Percentiles rank a stretch among this genome's conserved stretches.
phyloP scores from a whole-genome alignment of 2,888 invertebrate species.

The Dendrolimus houi region DNA sequence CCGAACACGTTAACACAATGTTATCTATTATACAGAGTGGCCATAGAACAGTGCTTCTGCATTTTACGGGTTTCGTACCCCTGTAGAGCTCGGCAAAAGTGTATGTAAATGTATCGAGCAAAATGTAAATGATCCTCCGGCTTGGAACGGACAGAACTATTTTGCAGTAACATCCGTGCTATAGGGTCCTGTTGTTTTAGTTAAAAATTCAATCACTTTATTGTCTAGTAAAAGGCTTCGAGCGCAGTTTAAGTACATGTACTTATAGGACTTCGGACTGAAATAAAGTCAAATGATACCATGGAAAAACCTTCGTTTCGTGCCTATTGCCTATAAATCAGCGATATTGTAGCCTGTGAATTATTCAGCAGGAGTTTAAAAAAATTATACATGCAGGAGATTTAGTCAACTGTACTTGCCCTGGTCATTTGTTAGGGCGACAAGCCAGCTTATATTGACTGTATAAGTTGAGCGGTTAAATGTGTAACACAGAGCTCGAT shows the following conservation, averaged over 20 bases:
- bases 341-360: no score
- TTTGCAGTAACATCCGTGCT: constrained; percentile 6
- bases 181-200: neutral
- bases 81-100: constrained; percentile 29
- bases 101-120: constrained; percentile 49
- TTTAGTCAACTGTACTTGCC: no score
- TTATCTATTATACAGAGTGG: constrained; percentile 4
- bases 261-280: neutral
- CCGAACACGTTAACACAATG: neutral
- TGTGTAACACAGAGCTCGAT: no score
- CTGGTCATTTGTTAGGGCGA: no score
- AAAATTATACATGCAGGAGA: no score
- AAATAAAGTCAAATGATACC: no score
- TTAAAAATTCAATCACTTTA: neutral
- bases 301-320: no score
- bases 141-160: constrained; percentile 4
- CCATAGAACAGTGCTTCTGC: constrained; percentile 21
- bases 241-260: neutral
- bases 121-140: constrained; percentile 43
- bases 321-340: no score
- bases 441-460: no score
- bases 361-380: no score
- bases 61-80: constrained; percentile 43
- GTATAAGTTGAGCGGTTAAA: no score
- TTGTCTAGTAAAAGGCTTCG: neutral